These are phyloP conservation scores for Macquaria ambigua DNA, from an alignment of 2,113 vertebrate species.

Conservation along the genomic window DNA sequence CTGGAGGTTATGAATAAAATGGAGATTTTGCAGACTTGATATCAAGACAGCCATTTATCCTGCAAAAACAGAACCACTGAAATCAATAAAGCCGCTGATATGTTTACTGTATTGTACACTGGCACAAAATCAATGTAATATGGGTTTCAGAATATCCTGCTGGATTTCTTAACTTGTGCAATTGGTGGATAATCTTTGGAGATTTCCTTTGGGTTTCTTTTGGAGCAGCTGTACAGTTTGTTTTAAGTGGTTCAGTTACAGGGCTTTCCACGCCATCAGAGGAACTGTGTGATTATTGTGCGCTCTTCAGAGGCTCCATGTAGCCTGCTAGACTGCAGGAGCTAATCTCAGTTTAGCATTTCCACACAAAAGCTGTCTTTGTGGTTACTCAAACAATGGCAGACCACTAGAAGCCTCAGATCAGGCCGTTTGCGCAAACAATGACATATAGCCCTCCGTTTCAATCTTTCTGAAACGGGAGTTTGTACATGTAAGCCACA, in stretches of 20 bases:
- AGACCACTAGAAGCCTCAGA: constrained; percentile 56
- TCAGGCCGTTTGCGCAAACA: constrained; percentile 60
- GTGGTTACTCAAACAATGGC: constrained; percentile 69
- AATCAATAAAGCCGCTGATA: constrained; percentile 56
- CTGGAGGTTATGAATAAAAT: constrained; percentile 34
- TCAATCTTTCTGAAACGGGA: constrained; percentile 42
- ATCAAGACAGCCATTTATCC: constrained; percentile 53
- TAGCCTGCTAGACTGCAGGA: constrained; percentile 49
- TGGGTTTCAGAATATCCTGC: constrained; percentile 49
- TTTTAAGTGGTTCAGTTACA: constrained; percentile 53
- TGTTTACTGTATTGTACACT: constrained; percentile 43
- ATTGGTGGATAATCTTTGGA: constrained; percentile 70
- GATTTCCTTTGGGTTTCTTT: constrained; percentile 59
- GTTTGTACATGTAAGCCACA: constrained; percentile 65
- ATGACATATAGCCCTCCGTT: constrained; percentile 43
- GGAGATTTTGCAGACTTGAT: constrained; percentile 24
- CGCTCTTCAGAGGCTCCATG: constrained; percentile 49
- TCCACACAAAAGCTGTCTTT: constrained; percentile 75
- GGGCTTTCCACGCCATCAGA: constrained; percentile 52
- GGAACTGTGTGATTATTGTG: constrained; percentile 47
- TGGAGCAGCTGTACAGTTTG: constrained; percentile 40
- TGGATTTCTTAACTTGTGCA: constrained; percentile 58
- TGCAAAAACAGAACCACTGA: constrained; percentile 18
- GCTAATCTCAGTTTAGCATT: constrained; percentile 83
- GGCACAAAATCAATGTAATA: constrained; percentile 66